Evolutionary conservation across 1,140 invertebrate genomes (phyloP).

Genomic region (Leptopilina boulardi): DNA sequence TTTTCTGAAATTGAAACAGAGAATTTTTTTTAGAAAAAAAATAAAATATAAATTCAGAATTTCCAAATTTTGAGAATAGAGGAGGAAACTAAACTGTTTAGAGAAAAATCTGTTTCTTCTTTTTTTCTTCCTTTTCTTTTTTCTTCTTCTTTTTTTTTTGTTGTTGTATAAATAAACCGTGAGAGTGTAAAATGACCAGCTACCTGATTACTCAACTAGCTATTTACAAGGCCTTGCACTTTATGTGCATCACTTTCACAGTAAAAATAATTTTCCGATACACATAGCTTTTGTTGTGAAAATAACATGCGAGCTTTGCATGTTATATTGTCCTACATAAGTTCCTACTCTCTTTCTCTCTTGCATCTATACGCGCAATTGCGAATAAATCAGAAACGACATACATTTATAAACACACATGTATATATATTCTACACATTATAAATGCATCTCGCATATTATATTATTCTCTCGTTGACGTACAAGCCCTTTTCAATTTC

Average conservation of each 20-base stretch:
- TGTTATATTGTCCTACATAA: slow-evolving; percentile 27
- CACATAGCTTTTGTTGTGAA: slow-evolving; percentile 44
- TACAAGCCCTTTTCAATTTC: slow-evolving; percentile 2
- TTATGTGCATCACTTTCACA: slow-evolving; percentile 26
- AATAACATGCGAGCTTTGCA: slow-evolving; percentile 40
- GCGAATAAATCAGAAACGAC: slow-evolving; percentile 7
- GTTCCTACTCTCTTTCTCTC: too few relatives aligned
- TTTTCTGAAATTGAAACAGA: too few relatives aligned
- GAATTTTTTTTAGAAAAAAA: too few relatives aligned
- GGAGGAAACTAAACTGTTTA: too few relatives aligned
- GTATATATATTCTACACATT: slow-evolving; percentile 38
- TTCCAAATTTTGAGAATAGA: too few relatives aligned
- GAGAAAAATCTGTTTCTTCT: neutral
- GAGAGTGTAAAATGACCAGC: slow-evolving; percentile 26
- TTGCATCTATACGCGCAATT: slow-evolving; percentile 32
- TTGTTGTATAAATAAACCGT: slow-evolving; percentile 6
- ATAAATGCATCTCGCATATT: slow-evolving; percentile 20
- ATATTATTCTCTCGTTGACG: neutral
- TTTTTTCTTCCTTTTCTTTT: too few relatives aligned
- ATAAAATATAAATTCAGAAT: too few relatives aligned
- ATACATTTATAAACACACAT: neutral
- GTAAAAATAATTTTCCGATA: slow-evolving; percentile 57
- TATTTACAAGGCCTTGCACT: slow-evolving; percentile 35
- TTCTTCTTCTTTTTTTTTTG: too few relatives aligned
- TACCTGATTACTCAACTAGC: slow-evolving; percentile 26